Percentiles rank a stretch among this genome's conserved stretches.
phyloP scores from a whole-genome alignment of 35 echinoderm and acorn worm genomes.

The Amphiura filiformis region DNA sequence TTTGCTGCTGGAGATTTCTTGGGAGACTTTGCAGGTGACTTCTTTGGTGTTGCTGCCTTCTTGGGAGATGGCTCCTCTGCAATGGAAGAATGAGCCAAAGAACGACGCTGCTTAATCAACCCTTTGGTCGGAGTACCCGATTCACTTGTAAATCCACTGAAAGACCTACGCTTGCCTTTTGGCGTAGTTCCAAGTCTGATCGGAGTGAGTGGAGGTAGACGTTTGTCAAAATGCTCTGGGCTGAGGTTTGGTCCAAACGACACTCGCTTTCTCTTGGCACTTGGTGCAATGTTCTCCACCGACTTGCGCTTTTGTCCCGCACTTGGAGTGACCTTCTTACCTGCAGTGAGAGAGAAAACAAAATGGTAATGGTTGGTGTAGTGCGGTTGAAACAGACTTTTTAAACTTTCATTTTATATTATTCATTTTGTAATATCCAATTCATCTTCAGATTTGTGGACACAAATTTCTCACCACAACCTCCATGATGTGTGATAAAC shows the following conservation, averaged over 20 bases:
- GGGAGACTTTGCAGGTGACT: constrained; percentile 35
- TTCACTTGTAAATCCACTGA: constrained; percentile 26
- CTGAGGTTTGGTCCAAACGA: constrained; percentile 95
- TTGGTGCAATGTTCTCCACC: constrained; percentile 35
- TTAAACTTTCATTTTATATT: too few species aligned
- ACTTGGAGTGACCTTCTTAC: constrained; percentile 35
- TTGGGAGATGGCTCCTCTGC: constrained; percentile 43
- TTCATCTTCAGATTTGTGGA: too few species aligned
- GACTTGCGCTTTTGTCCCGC: constrained; percentile 85
- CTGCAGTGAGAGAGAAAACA: too few species aligned
- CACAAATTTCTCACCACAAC: too few species aligned
- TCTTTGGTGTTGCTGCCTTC: background rate
- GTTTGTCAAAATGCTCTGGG: constrained; percentile 96
- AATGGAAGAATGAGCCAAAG: constrained; percentile 51
- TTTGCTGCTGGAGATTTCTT: constrained; percentile 30
- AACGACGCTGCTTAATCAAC: constrained; percentile 57
- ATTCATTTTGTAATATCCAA: too few species aligned
- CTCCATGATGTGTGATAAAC: too few species aligned
- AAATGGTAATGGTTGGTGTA: too few species aligned
- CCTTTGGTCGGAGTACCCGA: constrained; percentile 32
- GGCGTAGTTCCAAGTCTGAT: constrained; percentile 78
- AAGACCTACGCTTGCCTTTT: constrained; percentile 38
- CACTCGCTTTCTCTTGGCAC: constrained; percentile 80
- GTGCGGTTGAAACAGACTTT: too few species aligned
- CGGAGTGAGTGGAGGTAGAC: constrained; percentile 80